Evolutionary conservation across 2,888 invertebrate species (phyloP), one percentile per base, ranked within the genome.

Genomic region (Pharmacophagus antenor): DNA sequence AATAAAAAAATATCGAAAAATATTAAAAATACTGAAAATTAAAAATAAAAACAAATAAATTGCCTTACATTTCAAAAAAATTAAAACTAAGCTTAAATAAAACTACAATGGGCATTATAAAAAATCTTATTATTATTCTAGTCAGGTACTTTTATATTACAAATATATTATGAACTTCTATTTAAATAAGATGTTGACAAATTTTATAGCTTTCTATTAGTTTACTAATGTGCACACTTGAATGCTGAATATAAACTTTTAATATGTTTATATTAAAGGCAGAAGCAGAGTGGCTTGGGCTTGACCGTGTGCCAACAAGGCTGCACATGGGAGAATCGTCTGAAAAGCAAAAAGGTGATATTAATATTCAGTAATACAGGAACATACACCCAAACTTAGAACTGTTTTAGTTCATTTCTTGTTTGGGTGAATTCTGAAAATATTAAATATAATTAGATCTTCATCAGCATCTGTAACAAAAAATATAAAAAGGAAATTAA

Each of bases 301-400:
- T 93, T 80, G 93, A 93, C 85, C 92, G 93, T 82, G 93, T 93
- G 78, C 93, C 93, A 75, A 93, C 93, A 76, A 89, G 93, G 80
- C 89, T 93, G 82, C 91, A 90, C 74, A 86, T 87, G 84, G 90
- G 85, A 76, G 88, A 91, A 76, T 77, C 87, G 86, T 85, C 91
- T 89, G 91, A 85, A 91, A 91, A 89, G 80, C 87, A 90, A 82
- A 91, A 89, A 88, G 90, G 91, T 91, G 78, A 88, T 72, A 69
- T 88, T 77, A 85, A 73, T 78, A 80, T 73, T 69, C 66, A 64
- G 68, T 74, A 73, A 70, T 73, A 70, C 68, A 66, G 70, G 67
- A 70, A 57, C 77, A 88, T 84, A 88, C 85, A 88, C 88, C 75
- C 86, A 89, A 86, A 90, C 85, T 64, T 62, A 65, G 70, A 78